Conservation (phyloP, 2,888 invertebrate genomes). For the Halictus quadricinctus region DNA sequence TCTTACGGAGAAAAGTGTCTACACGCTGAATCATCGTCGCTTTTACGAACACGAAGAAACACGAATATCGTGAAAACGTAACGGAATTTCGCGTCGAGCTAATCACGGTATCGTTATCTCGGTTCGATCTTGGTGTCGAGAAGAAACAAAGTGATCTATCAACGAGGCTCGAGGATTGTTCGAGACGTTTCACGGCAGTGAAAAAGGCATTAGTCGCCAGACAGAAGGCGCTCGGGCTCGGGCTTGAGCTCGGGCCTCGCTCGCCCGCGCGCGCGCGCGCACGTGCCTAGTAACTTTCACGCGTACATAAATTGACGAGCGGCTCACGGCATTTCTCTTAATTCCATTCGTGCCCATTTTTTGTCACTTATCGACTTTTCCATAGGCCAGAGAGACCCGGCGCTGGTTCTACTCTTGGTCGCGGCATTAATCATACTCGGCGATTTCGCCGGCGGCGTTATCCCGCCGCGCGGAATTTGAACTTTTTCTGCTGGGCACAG, state of each 20-base stretch:
- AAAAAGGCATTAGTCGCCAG: constrained; percentile 30
- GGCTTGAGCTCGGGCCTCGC: not conserved
- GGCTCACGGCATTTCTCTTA: constrained; percentile 63
- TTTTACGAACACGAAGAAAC: not conserved
- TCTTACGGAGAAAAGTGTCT: not conserved
- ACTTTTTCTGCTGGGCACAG: constrained; percentile 51
- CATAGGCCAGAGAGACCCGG: constrained; percentile 50
- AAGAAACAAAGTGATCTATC: not conserved
- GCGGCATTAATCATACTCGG: constrained; percentile 69
- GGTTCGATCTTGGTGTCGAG: not conserved
- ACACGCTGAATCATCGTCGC: not conserved
- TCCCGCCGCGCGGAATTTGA: constrained; percentile 68
- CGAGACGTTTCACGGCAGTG: constrained; percentile 31
- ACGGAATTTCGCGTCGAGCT: not conserved
- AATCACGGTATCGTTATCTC: not conserved
- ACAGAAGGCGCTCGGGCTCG: not conserved
- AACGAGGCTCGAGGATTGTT: constrained; percentile 25
- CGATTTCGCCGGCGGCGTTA: constrained; percentile 62
- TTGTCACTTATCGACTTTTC: constrained; percentile 62
- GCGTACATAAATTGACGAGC: constrained; percentile 61
- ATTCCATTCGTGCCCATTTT: constrained; percentile 57
- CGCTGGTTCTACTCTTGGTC: constrained; percentile 60
- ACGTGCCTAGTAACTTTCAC: constrained; percentile 61
- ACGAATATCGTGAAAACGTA: not conserved
- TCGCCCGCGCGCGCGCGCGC: not conserved